Evolutionary conservation across 2,113 vertebrate species (phyloP), one percentile per base, ranked within the genome.

Genomic region (Paraplagusia blochii): DNA sequence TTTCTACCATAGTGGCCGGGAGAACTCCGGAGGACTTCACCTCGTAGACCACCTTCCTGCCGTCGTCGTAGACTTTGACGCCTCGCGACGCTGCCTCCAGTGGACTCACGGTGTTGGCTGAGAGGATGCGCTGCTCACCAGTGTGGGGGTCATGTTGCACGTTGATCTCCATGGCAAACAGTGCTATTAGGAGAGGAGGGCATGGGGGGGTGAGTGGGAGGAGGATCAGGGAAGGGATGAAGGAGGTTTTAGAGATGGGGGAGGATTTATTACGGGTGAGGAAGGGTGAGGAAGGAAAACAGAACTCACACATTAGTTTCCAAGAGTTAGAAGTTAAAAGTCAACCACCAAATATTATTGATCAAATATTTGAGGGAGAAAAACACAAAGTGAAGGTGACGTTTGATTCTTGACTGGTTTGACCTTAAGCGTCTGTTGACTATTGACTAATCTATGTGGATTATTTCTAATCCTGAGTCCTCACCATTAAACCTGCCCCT

Each of bases 151-250:
- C 95, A 82, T 94, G 96, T 90, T 98, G 92, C 81, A 98, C 93
- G 90, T 93, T 98, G 93, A 97, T 95, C 94, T 98, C 95, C 97
- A 98, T 98, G 92, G 94, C 95, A 89, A 94, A 97, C 90, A 96
- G 90, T 84, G 94, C 95, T 98, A 93, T 85, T 88, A 81, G 87
- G 91, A 60, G 91, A 88, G 85, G 90, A n/a, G 42, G 63, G 47
- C n/a, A n/a, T n/a, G 42, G 15, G 63, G 44, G 58, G 6, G 44
- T 17, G 17, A n/a, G 36, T 9, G 16, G 43, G 48, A 11, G 48
- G 29, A 35, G 33, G 7, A 15, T 11, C 14, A 44, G 16, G 29
- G 43, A 55, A 45, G 16, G 15, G 63, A 43, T 49, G 55, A 16
- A 49, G 16, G 42, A 15, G 57, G 66, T 46, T 49, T 55, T 43